A percentile compares a stretch with the other conserved stretches of the same genome.
Evolutionary conservation across 1,140 invertebrate species (phyloP).

Genomic region (Pollicipes pollicipes): DNA sequence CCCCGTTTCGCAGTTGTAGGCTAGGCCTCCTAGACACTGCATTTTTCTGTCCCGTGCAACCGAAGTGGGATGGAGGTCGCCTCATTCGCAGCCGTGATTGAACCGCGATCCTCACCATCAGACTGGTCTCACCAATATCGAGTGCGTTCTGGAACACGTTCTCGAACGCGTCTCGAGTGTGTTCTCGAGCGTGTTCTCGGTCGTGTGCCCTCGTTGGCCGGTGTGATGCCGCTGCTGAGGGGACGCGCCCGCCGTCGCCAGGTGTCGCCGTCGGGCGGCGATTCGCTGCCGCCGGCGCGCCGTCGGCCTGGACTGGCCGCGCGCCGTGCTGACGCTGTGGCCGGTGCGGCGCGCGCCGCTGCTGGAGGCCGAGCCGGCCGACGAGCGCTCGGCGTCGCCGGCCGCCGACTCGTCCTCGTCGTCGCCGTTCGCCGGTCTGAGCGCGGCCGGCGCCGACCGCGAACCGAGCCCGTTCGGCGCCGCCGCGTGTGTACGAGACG

Average conservation of each 20-base stretch:
- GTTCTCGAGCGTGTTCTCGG: too few species aligned
- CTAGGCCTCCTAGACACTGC: too few species aligned
- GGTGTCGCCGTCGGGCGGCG: background rate
- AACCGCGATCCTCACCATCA: too few species aligned
- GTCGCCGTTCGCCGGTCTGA: background rate
- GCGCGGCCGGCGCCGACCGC: too few species aligned
- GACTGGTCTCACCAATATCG: too few species aligned
- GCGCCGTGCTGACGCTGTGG: background rate
- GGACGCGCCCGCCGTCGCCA: too few species aligned
- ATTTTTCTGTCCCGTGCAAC: too few species aligned
- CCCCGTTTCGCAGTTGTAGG: too few species aligned
- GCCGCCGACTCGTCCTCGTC: background rate
- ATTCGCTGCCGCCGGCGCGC: background rate
- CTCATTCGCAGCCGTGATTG: too few species aligned
- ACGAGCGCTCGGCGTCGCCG: background rate
- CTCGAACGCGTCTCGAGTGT: too few species aligned
- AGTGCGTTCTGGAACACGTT: too few species aligned
- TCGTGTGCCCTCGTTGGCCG: background rate
- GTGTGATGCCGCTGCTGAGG: background rate
- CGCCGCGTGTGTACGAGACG: background rate
- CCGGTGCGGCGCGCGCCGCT: background rate
- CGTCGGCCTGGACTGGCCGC: background rate
- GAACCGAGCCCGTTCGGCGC: background rate
- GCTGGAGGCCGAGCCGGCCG: background rate
- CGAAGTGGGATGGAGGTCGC: too few species aligned